Evolutionary conservation across 2,113 vertebrate genomes (phyloP).

Genomic region (Oncorhynchus clarkii): DNA sequence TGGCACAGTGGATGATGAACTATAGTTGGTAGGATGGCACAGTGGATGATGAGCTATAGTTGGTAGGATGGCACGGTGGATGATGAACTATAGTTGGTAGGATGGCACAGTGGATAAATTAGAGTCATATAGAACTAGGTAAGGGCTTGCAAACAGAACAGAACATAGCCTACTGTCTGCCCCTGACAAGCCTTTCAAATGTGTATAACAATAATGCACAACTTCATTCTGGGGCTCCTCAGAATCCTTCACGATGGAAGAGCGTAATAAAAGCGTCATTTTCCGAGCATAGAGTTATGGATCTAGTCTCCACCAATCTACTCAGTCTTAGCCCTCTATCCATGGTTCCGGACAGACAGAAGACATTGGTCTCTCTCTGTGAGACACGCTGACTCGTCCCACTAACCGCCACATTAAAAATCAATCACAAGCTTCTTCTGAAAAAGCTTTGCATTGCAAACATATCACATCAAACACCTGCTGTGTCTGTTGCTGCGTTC

Average conservation of each 20-base stretch:
- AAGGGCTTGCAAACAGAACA: no score
- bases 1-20: no score
- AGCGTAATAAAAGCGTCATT: neutral
- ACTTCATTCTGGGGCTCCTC: neutral
- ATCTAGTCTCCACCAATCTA: neutral
- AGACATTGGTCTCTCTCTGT: neutral
- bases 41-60: no score
- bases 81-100: no score
- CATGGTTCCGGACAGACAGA: neutral
- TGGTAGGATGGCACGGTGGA: no score
- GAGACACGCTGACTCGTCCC: constrained; percentile 29
- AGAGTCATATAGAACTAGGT: no score
- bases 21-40: no score
- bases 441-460: constrained; percentile 21
- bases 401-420: constrained; percentile 23
- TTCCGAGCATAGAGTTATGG: neutral
- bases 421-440: constrained; percentile 33
- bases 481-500: neutral
- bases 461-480: constrained; percentile 17
- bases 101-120: no score
- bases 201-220: neutral
- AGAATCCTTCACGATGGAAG: neutral
- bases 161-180: no score
- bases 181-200: no score
- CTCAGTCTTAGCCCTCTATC: neutral